Evolutionary conservation across 2,888 invertebrate species (phyloP).

Genomic region (Ophion ellenae): DNA sequence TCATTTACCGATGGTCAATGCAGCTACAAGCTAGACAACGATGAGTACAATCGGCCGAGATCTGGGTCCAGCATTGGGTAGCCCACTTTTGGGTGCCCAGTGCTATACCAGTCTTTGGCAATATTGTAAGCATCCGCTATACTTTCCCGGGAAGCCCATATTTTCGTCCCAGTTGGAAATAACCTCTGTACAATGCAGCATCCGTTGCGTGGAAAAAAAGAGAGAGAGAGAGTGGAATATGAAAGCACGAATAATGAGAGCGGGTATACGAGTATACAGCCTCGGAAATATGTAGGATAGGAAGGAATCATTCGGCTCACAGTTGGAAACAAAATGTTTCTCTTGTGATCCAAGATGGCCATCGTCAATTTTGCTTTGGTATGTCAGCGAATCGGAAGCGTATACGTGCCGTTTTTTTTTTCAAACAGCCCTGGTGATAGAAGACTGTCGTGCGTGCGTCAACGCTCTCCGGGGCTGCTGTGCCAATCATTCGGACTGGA

Average conservation of each 20-base stretch:
- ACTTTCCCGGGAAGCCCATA: background rate
- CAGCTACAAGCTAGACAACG: background rate
- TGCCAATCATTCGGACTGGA: conserved; percentile 26
- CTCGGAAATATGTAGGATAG: background rate
- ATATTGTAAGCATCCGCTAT: background rate
- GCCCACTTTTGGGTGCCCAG: background rate
- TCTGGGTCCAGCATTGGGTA: background rate
- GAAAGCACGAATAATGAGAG: conserved; percentile 27
- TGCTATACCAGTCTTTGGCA: background rate
- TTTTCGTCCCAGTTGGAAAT: conserved; percentile 25
- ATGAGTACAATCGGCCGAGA: background rate
- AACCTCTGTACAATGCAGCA: background rate
- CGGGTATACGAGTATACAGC: background rate
- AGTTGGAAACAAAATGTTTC: conserved; percentile 2
- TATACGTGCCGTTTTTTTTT: background rate
- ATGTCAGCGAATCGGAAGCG: conserved; percentile 16
- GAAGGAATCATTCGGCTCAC: conserved; percentile 8
- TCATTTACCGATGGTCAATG: background rate
- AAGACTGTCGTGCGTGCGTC: background rate
- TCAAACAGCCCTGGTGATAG: background rate
- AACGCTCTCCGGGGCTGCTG: background rate
- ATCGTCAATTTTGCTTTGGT: background rate
- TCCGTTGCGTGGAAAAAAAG: background rate
- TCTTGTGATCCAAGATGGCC: conserved; percentile 22
- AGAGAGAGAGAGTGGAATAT: conserved; percentile 10